phyloP scores from a whole-genome alignment of 2,888 invertebrate species.

The Agrochola macilenta region DNA sequence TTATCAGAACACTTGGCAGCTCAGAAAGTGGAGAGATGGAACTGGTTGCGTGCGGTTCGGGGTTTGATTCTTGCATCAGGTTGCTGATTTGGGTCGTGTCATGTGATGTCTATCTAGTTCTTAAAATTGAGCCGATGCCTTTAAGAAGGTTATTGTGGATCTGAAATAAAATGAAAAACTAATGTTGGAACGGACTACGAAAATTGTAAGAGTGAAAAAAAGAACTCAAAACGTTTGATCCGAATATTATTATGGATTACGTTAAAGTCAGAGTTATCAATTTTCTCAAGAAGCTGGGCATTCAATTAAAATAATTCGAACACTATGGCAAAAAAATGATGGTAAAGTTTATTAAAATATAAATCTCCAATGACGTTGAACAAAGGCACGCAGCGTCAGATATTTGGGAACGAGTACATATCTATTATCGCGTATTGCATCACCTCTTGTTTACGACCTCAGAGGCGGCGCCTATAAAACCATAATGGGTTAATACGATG shows the following conservation, averaged over 20 bases:
- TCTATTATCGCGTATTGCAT: slow-evolving; percentile 35
- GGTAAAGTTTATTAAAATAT: not conserved
- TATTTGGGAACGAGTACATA: slow-evolving; percentile 25
- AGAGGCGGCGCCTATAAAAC: slow-evolving; percentile 44
- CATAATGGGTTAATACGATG: slow-evolving; percentile 36
- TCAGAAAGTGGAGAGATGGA: slow-evolving; percentile 56
- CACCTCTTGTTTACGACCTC: slow-evolving; percentile 42
- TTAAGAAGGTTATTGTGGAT: not conserved
- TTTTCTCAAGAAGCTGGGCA: not conserved
- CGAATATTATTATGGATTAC: not conserved
- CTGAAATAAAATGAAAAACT: not conserved
- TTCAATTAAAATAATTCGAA: not conserved
- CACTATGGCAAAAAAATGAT: not conserved
- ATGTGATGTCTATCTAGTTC: slow-evolving; percentile 3
- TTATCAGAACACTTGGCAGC: slow-evolving; percentile 53
- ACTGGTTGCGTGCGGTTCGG: slow-evolving; percentile 44
- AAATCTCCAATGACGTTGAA: slow-evolving; percentile 20
- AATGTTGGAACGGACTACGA: not conserved
- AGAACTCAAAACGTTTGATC: not conserved
- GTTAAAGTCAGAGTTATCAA: not conserved
- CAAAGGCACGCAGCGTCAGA: slow-evolving; percentile 9
- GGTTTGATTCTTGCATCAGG: slow-evolving; percentile 63
- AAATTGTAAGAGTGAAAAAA: not conserved
- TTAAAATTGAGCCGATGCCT: not conserved
- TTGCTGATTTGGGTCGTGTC: slow-evolving; percentile 43